Percentiles rank a stretch among this genome's conserved stretches.
Conservation (phyloP, 2,113 vertebrate species). For the Myiopsitta monachus region DNA sequence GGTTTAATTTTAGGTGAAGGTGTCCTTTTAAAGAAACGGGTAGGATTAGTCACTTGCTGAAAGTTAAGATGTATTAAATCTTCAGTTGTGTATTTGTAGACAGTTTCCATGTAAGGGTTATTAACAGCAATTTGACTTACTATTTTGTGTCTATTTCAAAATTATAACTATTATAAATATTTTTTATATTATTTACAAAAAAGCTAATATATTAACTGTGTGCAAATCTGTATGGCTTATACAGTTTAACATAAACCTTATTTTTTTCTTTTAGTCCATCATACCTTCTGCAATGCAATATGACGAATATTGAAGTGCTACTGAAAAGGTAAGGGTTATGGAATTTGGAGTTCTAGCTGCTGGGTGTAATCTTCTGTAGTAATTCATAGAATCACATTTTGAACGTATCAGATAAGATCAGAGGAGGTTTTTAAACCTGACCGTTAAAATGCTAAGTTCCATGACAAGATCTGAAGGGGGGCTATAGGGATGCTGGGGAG, state of each 20-base stretch:
- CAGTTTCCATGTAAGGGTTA: neutral
- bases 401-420: neutral
- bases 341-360: neutral
- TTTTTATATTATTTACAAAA: neutral
- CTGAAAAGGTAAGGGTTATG: slow-evolving; percentile 82
- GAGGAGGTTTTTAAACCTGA: neutral
- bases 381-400: neutral
- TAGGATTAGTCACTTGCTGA: neutral
- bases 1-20: neutral
- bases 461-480: too few species aligned
- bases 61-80: neutral
- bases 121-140: neutral
- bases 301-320: slow-evolving; percentile 83
- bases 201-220: neutral
- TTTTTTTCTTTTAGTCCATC: slow-evolving; percentile 80
- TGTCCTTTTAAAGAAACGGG: neutral
- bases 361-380: neutral
- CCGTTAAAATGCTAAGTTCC: neutral
- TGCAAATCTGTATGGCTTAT: neutral
- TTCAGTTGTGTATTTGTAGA: neutral
- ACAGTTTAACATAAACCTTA: neutral
- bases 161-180: neutral
- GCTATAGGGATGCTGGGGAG: too few species aligned
- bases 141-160: neutral
- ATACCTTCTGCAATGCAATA: slow-evolving; percentile 88